Evolutionary conservation across 1,140 invertebrate genomes (phyloP).

Genomic region (Pogonus chalceus): DNA sequence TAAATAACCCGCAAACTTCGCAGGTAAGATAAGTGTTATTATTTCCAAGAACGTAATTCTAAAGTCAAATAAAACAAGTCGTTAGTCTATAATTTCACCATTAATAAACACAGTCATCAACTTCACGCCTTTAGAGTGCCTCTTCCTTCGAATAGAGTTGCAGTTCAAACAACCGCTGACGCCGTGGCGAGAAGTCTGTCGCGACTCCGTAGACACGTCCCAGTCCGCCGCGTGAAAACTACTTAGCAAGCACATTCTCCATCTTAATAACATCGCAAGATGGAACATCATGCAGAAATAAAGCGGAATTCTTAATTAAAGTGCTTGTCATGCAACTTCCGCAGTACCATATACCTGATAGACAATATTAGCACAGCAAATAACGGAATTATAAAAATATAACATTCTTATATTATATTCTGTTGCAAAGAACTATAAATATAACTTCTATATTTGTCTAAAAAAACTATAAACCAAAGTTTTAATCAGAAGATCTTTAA

Average conservation of each 20-base stretch:
- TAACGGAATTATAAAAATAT: no score
- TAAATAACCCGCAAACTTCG: no score
- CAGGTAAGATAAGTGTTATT: no score
- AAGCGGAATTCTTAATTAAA: background rate
- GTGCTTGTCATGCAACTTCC: constrained; percentile 3
- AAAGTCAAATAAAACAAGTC: background rate
- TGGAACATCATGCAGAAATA: constrained; percentile 3
- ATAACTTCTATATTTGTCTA: no score
- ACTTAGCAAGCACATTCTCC: constrained; percentile 6
- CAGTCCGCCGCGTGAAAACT: background rate
- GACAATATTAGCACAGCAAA: no score
- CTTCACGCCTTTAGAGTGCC: background rate
- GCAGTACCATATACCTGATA: background rate
- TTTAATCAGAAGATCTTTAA: no score
- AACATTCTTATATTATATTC: no score
- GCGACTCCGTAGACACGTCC: background rate
- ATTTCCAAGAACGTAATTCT: no score
- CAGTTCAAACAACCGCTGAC: background rate
- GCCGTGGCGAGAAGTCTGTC: background rate
- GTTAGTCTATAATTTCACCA: background rate
- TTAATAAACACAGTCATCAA: constrained; percentile 1
- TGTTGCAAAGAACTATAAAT: no score
- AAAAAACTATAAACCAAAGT: no score
- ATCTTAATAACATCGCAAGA: background rate
- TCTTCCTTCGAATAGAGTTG: background rate